These are phyloP conservation scores for Taxidea taxus DNA, from an alignment of 2,113 vertebrate genomes.

Conservation along the genomic window DNA sequence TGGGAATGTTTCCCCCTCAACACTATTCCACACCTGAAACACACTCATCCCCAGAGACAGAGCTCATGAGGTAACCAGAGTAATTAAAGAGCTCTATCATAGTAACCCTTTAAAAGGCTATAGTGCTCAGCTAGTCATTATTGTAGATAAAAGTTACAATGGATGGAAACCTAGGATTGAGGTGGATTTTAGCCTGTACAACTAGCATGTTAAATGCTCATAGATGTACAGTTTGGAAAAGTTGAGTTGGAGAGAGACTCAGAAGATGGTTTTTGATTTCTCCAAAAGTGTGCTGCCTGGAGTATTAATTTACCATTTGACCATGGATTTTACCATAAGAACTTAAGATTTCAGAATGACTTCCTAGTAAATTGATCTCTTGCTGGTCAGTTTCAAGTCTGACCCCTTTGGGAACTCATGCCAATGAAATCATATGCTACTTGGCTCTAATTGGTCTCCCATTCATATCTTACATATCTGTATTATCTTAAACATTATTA, in stretches of 20 bases:
- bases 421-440: background rate
- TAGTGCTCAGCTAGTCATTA: background rate
- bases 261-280: background rate
- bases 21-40: background rate
- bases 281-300: background rate
- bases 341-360: background rate
- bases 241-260: background rate
- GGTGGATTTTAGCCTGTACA: background rate
- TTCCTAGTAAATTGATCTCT: background rate
- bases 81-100: conserved; percentile 23
- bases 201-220: background rate
- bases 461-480: background rate
- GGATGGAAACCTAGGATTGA: background rate
- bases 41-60: conserved; percentile 36
- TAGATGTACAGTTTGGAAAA: background rate
- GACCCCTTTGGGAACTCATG: background rate
- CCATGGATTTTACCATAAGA: background rate
- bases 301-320: background rate
- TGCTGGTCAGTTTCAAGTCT: background rate
- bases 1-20: conserved; percentile 42
- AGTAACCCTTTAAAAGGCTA: conserved; percentile 26
- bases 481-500: background rate
- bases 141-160: background rate
- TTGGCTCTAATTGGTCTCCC: background rate
- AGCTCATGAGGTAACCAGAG: conserved; percentile 27